Evolutionary conservation across 2,113 vertebrate genomes (phyloP).

Genomic region (Campylorhamphus procurvoides): DNA sequence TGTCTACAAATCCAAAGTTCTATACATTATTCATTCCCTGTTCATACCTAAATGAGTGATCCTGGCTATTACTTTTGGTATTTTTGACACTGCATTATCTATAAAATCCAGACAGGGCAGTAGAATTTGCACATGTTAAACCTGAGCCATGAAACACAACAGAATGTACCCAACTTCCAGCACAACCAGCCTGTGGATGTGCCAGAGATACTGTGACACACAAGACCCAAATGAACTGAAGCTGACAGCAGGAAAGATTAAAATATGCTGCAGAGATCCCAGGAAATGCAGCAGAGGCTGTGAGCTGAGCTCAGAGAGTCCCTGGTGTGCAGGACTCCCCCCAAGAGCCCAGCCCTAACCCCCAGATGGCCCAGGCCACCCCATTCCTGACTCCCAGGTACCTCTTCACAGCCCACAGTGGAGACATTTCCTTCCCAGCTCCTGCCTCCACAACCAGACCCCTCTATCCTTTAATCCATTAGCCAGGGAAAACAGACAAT

Average conservation of each 20-base stretch:
- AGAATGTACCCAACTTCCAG: not conserved
- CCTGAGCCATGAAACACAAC: not conserved
- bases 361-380: not conserved
- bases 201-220: not conserved
- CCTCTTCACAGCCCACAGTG: rapidly evolving
- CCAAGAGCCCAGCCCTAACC: not conserved
- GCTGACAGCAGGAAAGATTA: not conserved
- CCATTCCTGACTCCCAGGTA: not conserved
- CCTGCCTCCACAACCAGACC: not conserved
- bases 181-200: not conserved
- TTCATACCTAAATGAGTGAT: not conserved
- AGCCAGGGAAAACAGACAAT: not conserved
- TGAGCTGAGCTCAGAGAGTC: not conserved
- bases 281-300: not conserved
- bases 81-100: not conserved
- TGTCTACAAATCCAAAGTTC: not conserved
- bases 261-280: not conserved
- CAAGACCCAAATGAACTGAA: not conserved
- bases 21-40: not conserved
- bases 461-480: rapidly evolving
- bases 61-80: not conserved
- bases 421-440: not conserved
- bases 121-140: not conserved
- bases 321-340: not conserved
- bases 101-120: not conserved